Conservation (phyloP, 2,888 invertebrate species). For the Volucella zonaria region DNA sequence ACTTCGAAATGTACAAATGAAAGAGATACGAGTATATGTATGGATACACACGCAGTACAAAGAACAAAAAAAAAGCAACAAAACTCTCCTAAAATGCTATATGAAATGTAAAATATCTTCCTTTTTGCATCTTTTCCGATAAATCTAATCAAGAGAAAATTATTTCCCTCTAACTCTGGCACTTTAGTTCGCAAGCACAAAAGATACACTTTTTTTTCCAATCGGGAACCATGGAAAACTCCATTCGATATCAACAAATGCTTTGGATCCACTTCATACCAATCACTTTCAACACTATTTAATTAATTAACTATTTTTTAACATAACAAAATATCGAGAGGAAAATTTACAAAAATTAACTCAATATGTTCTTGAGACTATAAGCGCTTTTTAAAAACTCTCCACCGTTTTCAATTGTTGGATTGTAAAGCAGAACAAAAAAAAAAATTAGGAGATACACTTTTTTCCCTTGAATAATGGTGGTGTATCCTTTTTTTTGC, state of each 20-base stretch:
- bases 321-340: too few species aligned
- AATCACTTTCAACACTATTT: conserved; percentile 21
- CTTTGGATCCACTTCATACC: conserved; percentile 38
- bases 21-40: conserved; percentile 36
- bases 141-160: conserved; percentile 44
- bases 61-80: neutral
- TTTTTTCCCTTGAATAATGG: conserved; percentile 54
- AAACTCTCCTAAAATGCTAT: conserved; percentile 10
- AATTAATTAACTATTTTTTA: too few species aligned
- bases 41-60: conserved; percentile 47
- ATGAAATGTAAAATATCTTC: conserved; percentile 5
- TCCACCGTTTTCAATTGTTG: conserved; percentile 2
- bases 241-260: conserved; percentile 64
- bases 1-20: conserved; percentile 40
- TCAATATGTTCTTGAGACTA: conserved; percentile 41
- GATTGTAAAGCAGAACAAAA: conserved; percentile 21
- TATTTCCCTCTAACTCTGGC: conserved; percentile 38
- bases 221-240: conserved; percentile 56
- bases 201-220: conserved; percentile 49
- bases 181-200: conserved; percentile 64
- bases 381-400: neutral
- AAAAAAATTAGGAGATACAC: conserved; percentile 65
- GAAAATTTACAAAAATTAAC: conserved; percentile 13
- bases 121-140: conserved; percentile 12
- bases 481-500: conserved; percentile 42